Conservation (phyloP, 2,797 vertebrate species). For the Crenichthys baileyi region DNA sequence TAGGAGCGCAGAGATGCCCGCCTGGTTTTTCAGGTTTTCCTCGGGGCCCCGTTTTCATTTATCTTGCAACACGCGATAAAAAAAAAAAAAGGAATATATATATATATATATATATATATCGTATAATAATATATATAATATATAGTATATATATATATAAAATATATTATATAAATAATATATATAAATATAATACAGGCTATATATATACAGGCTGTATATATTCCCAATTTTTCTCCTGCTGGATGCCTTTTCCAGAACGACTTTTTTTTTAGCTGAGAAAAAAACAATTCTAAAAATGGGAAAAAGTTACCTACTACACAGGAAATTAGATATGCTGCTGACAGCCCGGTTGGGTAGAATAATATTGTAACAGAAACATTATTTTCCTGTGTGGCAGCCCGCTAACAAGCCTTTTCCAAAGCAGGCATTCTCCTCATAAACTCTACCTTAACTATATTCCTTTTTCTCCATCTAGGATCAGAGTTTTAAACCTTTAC, state of each 20-base stretch:
- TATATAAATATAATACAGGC: slow-evolving; percentile 31
- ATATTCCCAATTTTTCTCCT: slow-evolving; percentile 49
- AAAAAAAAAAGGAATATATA: background rate
- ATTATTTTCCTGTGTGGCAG: slow-evolving; percentile 62
- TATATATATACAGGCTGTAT: too few species aligned
- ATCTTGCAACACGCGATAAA: slow-evolving; percentile 77
- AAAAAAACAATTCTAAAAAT: slow-evolving; percentile 15
- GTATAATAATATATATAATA: too few species aligned
- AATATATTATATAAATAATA: too few species aligned
- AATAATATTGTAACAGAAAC: slow-evolving; percentile 64
- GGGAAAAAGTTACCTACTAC: slow-evolving; percentile 37
- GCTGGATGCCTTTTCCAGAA: slow-evolving; percentile 13
- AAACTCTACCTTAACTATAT: slow-evolving; percentile 34
- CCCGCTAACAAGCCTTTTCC: slow-evolving; percentile 50
- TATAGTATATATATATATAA: too few species aligned
- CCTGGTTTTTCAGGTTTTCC: slow-evolving; percentile 95
- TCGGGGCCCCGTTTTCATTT: slow-evolving; percentile 80
- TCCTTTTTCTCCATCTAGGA: slow-evolving; percentile 20
- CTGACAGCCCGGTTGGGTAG: slow-evolving; percentile 60
- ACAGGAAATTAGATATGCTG: slow-evolving; percentile 48
- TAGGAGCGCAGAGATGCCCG: slow-evolving; percentile 84
- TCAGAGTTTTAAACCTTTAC: slow-evolving; percentile 37
- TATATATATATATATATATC: too few species aligned
- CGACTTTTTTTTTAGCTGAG: slow-evolving; percentile 5
- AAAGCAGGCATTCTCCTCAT: slow-evolving; percentile 6